These are phyloP conservation scores for Amazona guildingii DNA, from an alignment of 2,113 vertebrate genomes.

Conservation along the genomic window DNA sequence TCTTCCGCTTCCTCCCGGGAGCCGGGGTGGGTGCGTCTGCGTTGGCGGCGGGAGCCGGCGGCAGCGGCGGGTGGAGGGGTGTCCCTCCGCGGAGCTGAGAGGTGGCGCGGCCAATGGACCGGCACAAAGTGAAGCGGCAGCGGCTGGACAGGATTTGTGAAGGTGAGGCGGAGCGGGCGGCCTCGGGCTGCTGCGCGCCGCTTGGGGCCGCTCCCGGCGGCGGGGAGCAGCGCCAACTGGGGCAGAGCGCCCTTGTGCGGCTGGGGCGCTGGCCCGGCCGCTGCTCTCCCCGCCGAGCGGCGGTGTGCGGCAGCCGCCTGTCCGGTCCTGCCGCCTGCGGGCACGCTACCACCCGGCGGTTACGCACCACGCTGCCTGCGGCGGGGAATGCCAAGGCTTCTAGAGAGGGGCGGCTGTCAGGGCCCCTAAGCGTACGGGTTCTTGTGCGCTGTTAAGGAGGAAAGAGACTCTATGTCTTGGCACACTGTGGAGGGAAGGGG, in stretches of 20 bases:
- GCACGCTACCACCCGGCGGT: no score
- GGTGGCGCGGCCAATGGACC: slow-evolving; percentile 77
- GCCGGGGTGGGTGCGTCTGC: not conserved
- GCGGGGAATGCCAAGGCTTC: not conserved
- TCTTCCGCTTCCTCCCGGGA: slow-evolving; percentile 36
- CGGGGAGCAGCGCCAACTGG: not conserved
- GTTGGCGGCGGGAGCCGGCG: not conserved
- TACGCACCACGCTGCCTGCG: not conserved
- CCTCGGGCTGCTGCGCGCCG: not conserved
- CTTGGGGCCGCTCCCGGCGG: not conserved
- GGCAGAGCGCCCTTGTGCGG: not conserved
- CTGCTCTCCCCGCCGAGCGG: not conserved
- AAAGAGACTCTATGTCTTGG: not conserved
- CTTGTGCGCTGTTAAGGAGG: accelerated
- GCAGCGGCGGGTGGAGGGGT: not conserved
- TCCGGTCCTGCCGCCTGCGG: not conserved
- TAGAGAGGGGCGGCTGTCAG: not conserved
- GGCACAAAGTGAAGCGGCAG: slow-evolving; percentile 91
- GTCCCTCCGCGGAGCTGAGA: not conserved
- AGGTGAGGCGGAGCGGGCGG: slow-evolving; percentile 47
- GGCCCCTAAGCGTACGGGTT: accelerated
- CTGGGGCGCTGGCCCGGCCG: not conserved
- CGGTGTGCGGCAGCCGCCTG: not conserved
- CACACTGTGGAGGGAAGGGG: not conserved
- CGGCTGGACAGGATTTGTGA: slow-evolving; percentile 83